phyloP scores from a whole-genome alignment of 2,113 vertebrate species.

The Microcebus griseorufus region DNA sequence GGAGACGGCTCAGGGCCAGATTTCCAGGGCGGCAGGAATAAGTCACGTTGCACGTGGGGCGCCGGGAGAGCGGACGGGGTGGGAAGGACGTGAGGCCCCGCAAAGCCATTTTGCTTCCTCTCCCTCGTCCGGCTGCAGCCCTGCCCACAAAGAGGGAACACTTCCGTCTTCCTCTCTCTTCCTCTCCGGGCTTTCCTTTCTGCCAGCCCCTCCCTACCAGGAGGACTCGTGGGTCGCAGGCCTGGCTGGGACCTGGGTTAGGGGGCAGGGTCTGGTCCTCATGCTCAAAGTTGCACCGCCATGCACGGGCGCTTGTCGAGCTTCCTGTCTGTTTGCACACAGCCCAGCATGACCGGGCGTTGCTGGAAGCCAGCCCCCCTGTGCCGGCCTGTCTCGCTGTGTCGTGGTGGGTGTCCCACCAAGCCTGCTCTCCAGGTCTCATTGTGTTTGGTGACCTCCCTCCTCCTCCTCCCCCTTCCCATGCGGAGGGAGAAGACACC shows the following conservation, averaged over 20 bases:
- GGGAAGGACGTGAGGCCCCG: not conserved
- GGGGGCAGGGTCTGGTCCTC: not conserved
- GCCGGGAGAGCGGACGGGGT: not conserved
- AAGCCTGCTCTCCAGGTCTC: not conserved
- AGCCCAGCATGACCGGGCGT: not conserved
- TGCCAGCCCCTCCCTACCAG: no score
- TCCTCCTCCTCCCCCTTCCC: not conserved
- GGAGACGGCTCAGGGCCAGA: not conserved
- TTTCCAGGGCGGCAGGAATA: not conserved
- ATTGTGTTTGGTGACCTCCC: no score
- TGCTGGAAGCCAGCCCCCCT: not conserved
- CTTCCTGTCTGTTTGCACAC: not conserved
- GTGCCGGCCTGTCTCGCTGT: not conserved
- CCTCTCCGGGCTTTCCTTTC: not conserved
- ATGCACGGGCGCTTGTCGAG: not conserved
- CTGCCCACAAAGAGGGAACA: not conserved
- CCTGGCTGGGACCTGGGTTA: not conserved
- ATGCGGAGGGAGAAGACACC: not conserved
- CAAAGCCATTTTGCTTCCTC: not conserved
- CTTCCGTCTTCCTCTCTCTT: not conserved
- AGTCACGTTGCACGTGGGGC: not conserved
- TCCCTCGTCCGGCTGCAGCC: accelerated
- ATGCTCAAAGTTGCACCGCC: not conserved
- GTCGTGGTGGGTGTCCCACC: not conserved
- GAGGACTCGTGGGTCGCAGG: not conserved